phyloP scores from a whole-genome alignment of 2,113 vertebrate species.

The zebrafish (Danio rerio) region DNA sequence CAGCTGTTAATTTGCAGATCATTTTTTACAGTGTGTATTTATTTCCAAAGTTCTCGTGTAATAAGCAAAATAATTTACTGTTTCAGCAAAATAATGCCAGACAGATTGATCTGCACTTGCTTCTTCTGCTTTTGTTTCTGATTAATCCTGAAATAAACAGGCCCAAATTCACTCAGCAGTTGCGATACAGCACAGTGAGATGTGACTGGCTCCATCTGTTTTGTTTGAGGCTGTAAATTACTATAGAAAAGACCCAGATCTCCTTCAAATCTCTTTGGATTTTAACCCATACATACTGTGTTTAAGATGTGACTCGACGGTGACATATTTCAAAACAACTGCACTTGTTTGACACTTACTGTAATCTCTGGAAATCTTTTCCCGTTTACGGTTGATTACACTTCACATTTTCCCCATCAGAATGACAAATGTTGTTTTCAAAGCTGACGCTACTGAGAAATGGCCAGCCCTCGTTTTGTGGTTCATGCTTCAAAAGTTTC shows the following conservation, averaged over 20 bases:
- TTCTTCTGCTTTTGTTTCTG: not conserved
- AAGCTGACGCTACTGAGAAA: conserved; percentile 37
- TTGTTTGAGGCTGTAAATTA: conserved; percentile 40
- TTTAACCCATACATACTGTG: conserved; percentile 35
- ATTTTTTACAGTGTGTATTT: no score
- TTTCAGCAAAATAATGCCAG: no score
- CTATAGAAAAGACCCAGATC: conserved; percentile 33
- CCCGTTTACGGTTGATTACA: conserved; percentile 41
- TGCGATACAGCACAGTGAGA: not conserved
- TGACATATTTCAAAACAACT: conserved; percentile 52
- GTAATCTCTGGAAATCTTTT: conserved; percentile 47
- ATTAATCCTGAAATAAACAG: not conserved
- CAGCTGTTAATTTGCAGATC: no score
- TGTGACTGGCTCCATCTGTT: conserved; percentile 27
- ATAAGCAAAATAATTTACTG: no score
- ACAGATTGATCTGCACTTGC: no score
- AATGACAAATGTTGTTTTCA: conserved; percentile 52
- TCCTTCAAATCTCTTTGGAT: conserved; percentile 38
- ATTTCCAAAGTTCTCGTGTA: no score
- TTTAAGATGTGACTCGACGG: conserved; percentile 36
- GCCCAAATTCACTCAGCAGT: no score
- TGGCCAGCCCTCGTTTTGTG: conserved; percentile 36
- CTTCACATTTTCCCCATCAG: conserved; percentile 44
- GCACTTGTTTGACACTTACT: conserved; percentile 45
- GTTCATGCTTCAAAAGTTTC: conserved; percentile 43